Conservation (phyloP, 2,113 vertebrate species). For the Chelonoidis abingdonii region DNA sequence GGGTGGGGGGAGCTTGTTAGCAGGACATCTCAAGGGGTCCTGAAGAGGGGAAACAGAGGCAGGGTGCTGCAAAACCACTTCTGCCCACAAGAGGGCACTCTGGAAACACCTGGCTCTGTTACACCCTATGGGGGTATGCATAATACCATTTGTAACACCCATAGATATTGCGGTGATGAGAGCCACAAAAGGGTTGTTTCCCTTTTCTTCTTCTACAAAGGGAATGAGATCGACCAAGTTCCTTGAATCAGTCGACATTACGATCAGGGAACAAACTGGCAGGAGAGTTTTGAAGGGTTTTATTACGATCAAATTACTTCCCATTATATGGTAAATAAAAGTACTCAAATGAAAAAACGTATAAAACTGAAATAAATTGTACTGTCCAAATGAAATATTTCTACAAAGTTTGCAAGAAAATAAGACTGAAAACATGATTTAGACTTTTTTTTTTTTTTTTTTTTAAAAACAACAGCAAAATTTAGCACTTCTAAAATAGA, state of each 20-base stretch:
- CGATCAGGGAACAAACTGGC: neutral
- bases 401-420: neutral
- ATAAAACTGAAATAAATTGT: neutral
- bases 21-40: neutral
- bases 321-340: fast-evolving
- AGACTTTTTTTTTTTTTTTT: neutral
- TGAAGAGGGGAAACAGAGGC: neutral
- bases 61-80: neutral
- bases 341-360: neutral
- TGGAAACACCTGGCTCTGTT: neutral
- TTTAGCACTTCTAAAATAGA: constrained; percentile 11
- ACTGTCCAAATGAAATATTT: neutral
- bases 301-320: neutral
- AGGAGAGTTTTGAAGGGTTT: neutral
- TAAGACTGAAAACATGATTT: neutral
- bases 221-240: fast-evolving
- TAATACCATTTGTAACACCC: neutral
- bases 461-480: no score
- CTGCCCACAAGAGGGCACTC: neutral
- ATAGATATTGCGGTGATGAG: fast-evolving
- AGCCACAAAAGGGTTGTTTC: neutral
- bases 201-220: neutral
- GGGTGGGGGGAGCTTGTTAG: neutral
- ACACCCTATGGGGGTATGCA: neutral
- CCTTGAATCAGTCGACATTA: neutral